Evolutionary conservation across 1,140 invertebrate species (phyloP), one percentile per base, ranked within the genome.

Genomic region (Pachyrhynchus sulphureomaculatus): DNA sequence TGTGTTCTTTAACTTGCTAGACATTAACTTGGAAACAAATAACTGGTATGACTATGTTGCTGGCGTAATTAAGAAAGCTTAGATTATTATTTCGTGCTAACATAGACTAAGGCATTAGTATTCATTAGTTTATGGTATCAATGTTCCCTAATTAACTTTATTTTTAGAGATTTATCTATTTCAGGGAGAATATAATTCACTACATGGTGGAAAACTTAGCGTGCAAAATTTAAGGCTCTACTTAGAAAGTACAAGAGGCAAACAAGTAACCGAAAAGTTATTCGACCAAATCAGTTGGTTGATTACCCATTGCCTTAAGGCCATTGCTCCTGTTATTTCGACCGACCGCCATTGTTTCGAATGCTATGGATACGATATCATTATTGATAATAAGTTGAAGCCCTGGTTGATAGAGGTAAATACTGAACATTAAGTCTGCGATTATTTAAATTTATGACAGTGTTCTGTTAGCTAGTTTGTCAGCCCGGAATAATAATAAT

Each of bases 171-270:
- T 29, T 1, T n/a, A 26, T 8, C 33, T 13, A 33, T 66, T 68
- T 62, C 52, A 93, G 91, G 91, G 92, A 12, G 95, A 97, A 72
- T 98, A 98, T 70, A 98, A 98, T 75, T 90, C 86, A 65, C 82
- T 96, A 49, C 95, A 98, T 69, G 95, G 95, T 3, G 95, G 95
- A 0, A 98, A 98, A 81, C 87, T 96, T 82, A 94, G 90, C 44
- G 87, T 97, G 2, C 88, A 96, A 71, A 96, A 96, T 81, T 78
- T 98, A 49, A 82, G 91, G 23, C 75, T 96, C 0, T 96, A 93
- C 76, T 79, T 98, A 65, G 93, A 96, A 78, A 92, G 93, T 47
- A 96, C 93, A 0, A 80, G 90, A 41, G 95, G 95, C 1, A 94
- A 95, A 75, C 82, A 84, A 37, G 90, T 94, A 0, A 93, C 90